Evolutionary conservation across 92 coral and sea anemone species (phyloP).

Genomic region (Phenganax stokvisi): DNA sequence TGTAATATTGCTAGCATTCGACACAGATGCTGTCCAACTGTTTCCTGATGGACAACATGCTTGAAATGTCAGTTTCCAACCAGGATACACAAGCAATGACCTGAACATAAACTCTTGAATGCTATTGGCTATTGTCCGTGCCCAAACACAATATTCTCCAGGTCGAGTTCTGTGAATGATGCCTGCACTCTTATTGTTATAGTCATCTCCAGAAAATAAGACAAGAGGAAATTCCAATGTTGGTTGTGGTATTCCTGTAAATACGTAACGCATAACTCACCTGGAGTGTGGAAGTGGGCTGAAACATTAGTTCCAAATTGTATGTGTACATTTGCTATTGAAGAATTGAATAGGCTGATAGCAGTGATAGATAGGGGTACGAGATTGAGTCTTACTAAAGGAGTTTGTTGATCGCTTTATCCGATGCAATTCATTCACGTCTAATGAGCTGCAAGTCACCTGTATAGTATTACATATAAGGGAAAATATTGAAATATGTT

Average conservation of each 20-base stretch:
- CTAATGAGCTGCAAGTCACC: conserved; percentile 2
- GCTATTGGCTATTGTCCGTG: conserved; percentile 62
- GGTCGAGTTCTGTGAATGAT: conserved; percentile 60
- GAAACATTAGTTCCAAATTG: no score
- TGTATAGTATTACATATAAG: neutral
- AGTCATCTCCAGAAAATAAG: conserved; percentile 65
- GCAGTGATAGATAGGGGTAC: no score
- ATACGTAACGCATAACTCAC: neutral
- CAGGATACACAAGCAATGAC: conserved; percentile 71
- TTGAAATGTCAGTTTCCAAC: conserved; percentile 70
- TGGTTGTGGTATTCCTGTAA: conserved; percentile 70
- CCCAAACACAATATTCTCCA: conserved; percentile 83
- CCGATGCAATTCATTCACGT: conserved; percentile 4
- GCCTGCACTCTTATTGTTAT: conserved; percentile 60
- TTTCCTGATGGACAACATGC: conserved; percentile 82
- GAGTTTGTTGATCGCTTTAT: conserved; percentile 23
- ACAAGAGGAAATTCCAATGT: conserved; percentile 78
- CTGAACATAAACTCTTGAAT: conserved; percentile 65
- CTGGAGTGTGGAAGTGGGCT: no score
- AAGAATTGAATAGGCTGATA: no score
- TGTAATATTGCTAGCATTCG: conserved; percentile 61
- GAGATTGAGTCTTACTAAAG: neutral
- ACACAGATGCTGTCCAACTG: conserved; percentile 50
- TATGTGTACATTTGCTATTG: no score
- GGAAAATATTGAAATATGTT: neutral